These are phyloP conservation scores for Caretta caretta DNA, from an alignment of 2,113 vertebrate genomes.

Conservation along the genomic window DNA sequence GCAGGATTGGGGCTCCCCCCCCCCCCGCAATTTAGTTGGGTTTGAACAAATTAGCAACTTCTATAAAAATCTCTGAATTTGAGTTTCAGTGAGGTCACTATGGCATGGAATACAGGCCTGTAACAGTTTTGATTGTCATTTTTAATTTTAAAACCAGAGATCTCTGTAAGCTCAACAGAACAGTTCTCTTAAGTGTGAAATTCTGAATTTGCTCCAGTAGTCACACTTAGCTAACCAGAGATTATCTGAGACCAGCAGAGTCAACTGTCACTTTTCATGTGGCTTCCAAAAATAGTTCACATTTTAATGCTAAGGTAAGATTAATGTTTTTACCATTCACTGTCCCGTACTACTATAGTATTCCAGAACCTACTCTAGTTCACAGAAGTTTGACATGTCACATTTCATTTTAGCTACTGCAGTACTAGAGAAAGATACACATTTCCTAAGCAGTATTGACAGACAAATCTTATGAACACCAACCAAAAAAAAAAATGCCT, in stretches of 20 bases:
- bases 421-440: background rate
- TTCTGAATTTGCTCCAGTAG: background rate
- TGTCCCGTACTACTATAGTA: background rate
- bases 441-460: background rate
- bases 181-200: background rate
- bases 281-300: background rate
- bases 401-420: background rate
- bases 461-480: background rate
- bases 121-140: background rate
- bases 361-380: background rate
- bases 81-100: background rate
- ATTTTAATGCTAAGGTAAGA: background rate
- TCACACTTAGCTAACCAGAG: background rate
- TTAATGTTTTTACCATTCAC: background rate
- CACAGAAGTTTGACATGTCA: background rate
- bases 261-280: background rate
- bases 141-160: background rate
- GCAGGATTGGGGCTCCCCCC: background rate
- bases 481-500: background rate
- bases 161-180: background rate
- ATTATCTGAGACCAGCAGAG: background rate
- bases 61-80: background rate
- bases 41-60: background rate
- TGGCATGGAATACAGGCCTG: background rate
- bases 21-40: background rate